Evolutionary conservation across 2,888 invertebrate genomes (phyloP).

Genomic region (Perdita meconis): DNA sequence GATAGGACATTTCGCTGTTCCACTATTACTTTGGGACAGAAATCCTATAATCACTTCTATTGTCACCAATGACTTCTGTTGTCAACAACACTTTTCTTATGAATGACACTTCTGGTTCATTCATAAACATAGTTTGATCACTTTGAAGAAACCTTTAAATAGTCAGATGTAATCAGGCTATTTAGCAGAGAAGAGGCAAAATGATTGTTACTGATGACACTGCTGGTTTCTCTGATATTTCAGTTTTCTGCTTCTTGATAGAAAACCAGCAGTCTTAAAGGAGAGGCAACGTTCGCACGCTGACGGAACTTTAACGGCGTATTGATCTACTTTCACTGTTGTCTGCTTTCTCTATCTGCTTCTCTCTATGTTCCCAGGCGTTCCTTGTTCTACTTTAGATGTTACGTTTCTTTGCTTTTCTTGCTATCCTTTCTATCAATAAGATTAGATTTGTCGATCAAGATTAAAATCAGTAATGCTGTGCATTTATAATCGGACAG

Average conservation of each 20-base stretch:
- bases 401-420: not conserved
- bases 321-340: slow-evolving; percentile 82
- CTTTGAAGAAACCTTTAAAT: not conserved
- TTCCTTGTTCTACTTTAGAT: slow-evolving; percentile 3
- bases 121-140: not conserved
- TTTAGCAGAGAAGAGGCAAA: no score
- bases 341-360: slow-evolving; percentile 48
- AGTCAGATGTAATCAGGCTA: not conserved
- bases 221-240: not conserved
- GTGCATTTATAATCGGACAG: not conserved
- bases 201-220: not conserved
- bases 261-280: slow-evolving; percentile 20
- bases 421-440: slow-evolving; percentile 8
- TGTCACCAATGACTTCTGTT: not conserved
- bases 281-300: slow-evolving; percentile 50
- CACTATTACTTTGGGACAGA: not conserved
- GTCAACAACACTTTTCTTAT: not conserved
- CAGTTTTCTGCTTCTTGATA: not conserved
- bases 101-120: not conserved
- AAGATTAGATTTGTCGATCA: not conserved
- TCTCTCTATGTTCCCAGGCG: not conserved
- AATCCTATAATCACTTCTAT: slow-evolving; percentile 12
- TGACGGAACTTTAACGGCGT: slow-evolving; percentile 66
- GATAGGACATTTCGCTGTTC: not conserved
- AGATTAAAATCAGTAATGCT: not conserved